phyloP scores from a whole-genome alignment of 2,888 invertebrate genomes.

The Lepidocyrtinus sp. region DNA sequence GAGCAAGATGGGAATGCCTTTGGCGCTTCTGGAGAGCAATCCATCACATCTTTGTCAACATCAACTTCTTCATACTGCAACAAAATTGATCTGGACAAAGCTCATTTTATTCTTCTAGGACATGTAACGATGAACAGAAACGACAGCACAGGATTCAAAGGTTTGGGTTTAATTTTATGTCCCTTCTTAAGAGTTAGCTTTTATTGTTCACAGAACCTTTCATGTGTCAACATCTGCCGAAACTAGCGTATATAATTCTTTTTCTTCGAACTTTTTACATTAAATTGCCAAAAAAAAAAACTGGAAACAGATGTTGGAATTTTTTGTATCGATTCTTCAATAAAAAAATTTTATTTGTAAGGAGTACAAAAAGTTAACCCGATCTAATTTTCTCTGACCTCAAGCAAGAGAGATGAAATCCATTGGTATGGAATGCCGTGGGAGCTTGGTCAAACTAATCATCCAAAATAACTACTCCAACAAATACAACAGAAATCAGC shows the following conservation, averaged over 20 bases:
- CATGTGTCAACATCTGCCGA: too few relatives aligned
- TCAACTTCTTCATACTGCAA: conserved; percentile 38
- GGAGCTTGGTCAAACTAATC: conserved; percentile 85
- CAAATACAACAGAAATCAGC: conserved; percentile 84
- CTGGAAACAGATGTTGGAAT: too few relatives aligned
- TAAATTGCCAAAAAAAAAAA: too few relatives aligned
- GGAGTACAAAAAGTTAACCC: too few relatives aligned
- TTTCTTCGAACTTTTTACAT: too few relatives aligned
- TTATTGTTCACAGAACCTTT: too few relatives aligned
- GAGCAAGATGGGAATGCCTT: conserved; percentile 60
- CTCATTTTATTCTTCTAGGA: conserved; percentile 78
- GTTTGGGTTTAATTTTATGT: too few relatives aligned
- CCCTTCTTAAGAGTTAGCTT: too few relatives aligned
- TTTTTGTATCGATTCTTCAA: too few relatives aligned
- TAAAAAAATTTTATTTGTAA: too few relatives aligned
- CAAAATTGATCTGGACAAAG: conserved; percentile 74
- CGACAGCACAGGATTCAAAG: conserved; percentile 83
- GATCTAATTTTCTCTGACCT: too few relatives aligned
- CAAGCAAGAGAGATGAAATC: conserved; percentile 88
- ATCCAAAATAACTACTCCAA: conserved; percentile 89
- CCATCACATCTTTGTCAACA: background rate
- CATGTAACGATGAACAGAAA: conserved; percentile 87
- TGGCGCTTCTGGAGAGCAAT: conserved; percentile 22
- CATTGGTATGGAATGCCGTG: conserved; percentile 84
- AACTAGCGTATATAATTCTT: too few relatives aligned